Conservation (phyloP, 2,113 vertebrate species). For the Pelmatolapia mariae region DNA sequence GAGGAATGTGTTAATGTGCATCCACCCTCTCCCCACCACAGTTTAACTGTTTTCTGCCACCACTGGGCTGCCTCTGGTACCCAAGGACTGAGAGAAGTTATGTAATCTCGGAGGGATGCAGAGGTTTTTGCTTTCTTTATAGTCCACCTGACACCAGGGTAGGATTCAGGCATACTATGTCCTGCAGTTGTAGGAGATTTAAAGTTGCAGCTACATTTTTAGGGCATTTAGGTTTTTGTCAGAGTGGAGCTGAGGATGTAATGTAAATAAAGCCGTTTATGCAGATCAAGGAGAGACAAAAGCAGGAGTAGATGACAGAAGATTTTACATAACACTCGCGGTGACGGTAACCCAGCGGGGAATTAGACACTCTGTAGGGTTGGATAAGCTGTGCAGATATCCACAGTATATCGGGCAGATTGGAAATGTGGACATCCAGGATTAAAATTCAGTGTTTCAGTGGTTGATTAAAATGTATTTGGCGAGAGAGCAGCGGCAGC, state of each 20-base stretch:
- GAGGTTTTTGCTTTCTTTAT: slow-evolving; percentile 30
- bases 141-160: slow-evolving; percentile 21
- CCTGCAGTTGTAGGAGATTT: background rate
- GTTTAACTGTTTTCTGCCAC: background rate
- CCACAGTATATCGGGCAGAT: background rate
- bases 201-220: slow-evolving; percentile 6
- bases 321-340: slow-evolving; percentile 11
- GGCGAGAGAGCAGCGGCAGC: background rate
- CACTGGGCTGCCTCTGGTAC: background rate
- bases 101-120: slow-evolving; percentile 42
- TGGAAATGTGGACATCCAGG: background rate
- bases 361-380: background rate
- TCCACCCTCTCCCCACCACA: background rate
- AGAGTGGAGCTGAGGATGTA: background rate
- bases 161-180: background rate
- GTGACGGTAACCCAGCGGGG: background rate
- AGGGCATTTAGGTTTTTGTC: background rate
- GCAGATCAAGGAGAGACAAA: background rate
- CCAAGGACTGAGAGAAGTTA: slow-evolving; percentile 11
- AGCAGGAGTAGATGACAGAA: background rate
- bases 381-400: background rate
- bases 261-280: background rate
- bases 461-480: background rate
- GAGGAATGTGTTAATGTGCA: background rate
- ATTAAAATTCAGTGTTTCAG: background rate